These are phyloP conservation scores for Teleiodes luculella DNA, from an alignment of 2,888 invertebrate genomes.

Conservation along the genomic window DNA sequence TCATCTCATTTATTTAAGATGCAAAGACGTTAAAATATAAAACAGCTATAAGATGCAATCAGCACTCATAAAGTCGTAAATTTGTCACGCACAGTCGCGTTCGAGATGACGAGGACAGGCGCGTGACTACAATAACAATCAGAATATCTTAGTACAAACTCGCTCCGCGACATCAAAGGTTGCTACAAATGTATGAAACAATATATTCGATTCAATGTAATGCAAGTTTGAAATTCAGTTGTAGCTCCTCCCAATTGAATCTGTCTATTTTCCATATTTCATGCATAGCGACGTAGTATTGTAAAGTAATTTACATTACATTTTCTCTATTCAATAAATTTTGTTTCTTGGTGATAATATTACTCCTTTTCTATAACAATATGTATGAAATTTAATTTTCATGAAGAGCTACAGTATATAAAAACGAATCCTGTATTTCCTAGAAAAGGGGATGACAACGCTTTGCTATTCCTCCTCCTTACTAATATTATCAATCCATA, in stretches of 20 bases:
- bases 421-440: too few species aligned
- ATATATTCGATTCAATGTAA: not conserved
- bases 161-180: not conserved
- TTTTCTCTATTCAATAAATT: not conserved
- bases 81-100: not conserved
- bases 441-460: too few species aligned
- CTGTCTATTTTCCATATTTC: not conserved
- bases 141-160: not conserved
- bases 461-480: too few species aligned
- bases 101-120: not conserved
- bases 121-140: not conserved
- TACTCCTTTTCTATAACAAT: too few species aligned
- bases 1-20: slow-evolving; percentile 25
- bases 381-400: too few species aligned
- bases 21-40: slow-evolving; percentile 4
- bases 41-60: not conserved
- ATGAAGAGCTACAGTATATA: too few species aligned
- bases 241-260: not conserved
- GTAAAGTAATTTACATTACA: not conserved
- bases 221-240: not conserved
- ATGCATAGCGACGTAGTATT: not conserved
- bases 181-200: not conserved
- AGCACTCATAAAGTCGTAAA: not conserved
- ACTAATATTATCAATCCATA: too few species aligned
- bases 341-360: not conserved